Base-by-base conservation (phyloP, 2,113 vertebrate species). In the Loxodonta africana region DNA sequence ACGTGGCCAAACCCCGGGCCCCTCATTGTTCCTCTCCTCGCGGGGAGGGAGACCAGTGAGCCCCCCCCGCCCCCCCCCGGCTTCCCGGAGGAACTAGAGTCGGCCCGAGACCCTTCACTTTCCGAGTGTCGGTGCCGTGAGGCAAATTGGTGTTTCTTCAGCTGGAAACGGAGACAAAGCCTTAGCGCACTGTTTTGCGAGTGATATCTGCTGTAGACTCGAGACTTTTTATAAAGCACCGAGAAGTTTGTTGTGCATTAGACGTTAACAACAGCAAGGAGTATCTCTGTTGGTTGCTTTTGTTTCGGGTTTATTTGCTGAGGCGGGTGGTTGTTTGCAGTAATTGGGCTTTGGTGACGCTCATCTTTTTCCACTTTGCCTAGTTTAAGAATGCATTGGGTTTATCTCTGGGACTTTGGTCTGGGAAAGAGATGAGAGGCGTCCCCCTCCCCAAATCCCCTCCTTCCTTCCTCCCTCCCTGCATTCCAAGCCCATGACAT, bases 401-500 rank as follows among this genome's bases (percentile, higher is more conserved):
- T 83, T 92, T 94, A 94, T 97, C 96, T 91, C 91, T 63, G 89
- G 94, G 95, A 96, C 96, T 95, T 65, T 62, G 89, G 97, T 80
- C 88, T 95, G 95, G 95, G 94, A 87, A 95, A 67, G 97, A 90
- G 94, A 93, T 83, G 98, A 94, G 97, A 96, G 95, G 95, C 96
- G 96, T 60, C 97, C 98, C 98, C 96, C 97, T 97, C 95, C 97
- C 94, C 97, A 95, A 96, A 95, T 96, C 95, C 95, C 83, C 97
- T 96, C 87, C 87, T 96, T 97, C 95, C 95, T 95, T 82, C 95
- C 94, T 91, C 94, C 95, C 93, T 65, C 83, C 81, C 93, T 96
- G 95, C 98, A 99, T 99, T 99, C 98, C 98, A 97, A 85, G 91
- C 91, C 96, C 97, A 92, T 99, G 98, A 99, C 98, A 98, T 99